These are phyloP conservation scores for Drosophila suzukii DNA, from an alignment of 1,140 invertebrate genomes.

Conservation along the genomic window DNA sequence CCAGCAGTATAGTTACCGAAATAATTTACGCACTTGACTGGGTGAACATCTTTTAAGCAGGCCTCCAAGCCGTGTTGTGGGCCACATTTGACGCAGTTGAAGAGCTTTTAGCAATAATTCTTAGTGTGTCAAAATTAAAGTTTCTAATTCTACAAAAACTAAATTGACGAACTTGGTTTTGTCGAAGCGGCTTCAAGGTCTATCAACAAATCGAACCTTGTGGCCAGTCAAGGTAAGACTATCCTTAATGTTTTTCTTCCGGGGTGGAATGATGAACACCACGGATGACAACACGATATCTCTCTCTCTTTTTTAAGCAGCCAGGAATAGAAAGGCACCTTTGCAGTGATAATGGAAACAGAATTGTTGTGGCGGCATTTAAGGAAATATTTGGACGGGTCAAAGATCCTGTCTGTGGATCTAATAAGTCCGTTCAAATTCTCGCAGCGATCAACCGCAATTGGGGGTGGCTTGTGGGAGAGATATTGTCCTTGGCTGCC, in stretches of 20 bases:
- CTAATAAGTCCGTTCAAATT: not conserved
- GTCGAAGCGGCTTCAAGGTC: not conserved
- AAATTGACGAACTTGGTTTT: slow-evolving; percentile 1
- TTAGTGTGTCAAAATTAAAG: too few species aligned
- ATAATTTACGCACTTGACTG: too few species aligned
- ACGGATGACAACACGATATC: not conserved
- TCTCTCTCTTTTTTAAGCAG: not conserved
- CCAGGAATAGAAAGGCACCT: not conserved
- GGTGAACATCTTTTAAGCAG: too few species aligned
- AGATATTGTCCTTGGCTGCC: not conserved
- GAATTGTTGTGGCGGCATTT: not conserved
- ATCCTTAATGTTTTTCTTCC: not conserved
- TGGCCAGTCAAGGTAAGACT: not conserved
- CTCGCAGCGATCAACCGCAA: not conserved
- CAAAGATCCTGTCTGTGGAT: not conserved
- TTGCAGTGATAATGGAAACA: not conserved
- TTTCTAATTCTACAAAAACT: not conserved
- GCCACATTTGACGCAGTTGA: too few species aligned
- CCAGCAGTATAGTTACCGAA: too few species aligned
- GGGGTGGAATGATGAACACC: not conserved
- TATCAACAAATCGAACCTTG: not conserved
- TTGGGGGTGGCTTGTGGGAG: not conserved
- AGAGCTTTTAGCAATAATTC: too few species aligned
- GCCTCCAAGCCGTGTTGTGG: too few species aligned
- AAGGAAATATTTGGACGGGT: not conserved